These are phyloP conservation scores for Elachura formosa DNA, from an alignment of 2,113 vertebrate genomes.

Conservation along the genomic window DNA sequence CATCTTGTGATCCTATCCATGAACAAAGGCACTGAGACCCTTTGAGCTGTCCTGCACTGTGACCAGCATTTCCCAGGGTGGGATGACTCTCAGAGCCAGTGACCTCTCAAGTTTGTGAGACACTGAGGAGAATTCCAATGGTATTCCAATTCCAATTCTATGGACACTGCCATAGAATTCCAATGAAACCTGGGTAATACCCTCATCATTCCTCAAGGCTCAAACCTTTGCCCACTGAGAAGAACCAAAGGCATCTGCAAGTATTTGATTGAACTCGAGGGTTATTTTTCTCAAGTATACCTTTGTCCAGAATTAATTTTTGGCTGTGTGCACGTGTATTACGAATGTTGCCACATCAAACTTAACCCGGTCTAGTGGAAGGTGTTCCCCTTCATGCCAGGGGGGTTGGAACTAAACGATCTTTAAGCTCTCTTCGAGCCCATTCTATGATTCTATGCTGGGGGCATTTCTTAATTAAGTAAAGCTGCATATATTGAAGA, in stretches of 20 bases:
- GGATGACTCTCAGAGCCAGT: background rate
- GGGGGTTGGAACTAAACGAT: background rate
- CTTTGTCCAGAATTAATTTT: background rate
- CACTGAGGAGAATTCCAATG: no score
- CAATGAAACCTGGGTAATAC: background rate
- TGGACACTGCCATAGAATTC: background rate
- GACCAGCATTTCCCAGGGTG: background rate
- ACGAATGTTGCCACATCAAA: background rate
- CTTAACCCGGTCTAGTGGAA: background rate
- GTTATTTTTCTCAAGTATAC: background rate
- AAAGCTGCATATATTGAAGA: background rate
- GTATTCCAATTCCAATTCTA: no score
- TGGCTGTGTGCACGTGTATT: background rate
- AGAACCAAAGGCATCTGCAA: background rate
- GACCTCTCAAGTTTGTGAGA: background rate
- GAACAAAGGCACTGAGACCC: background rate
- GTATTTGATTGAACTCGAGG: background rate
- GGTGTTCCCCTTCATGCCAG: background rate
- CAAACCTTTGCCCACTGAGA: background rate
- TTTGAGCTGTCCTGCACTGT: background rate
- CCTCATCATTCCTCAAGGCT: background rate
- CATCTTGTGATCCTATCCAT: background rate
- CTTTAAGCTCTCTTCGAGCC: background rate
- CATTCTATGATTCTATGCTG: background rate
- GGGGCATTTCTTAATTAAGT: background rate